Evolutionary conservation across 2,113 vertebrate species (phyloP), one percentile per base, ranked within the genome.

Genomic region (Lampris megalopsis): DNA sequence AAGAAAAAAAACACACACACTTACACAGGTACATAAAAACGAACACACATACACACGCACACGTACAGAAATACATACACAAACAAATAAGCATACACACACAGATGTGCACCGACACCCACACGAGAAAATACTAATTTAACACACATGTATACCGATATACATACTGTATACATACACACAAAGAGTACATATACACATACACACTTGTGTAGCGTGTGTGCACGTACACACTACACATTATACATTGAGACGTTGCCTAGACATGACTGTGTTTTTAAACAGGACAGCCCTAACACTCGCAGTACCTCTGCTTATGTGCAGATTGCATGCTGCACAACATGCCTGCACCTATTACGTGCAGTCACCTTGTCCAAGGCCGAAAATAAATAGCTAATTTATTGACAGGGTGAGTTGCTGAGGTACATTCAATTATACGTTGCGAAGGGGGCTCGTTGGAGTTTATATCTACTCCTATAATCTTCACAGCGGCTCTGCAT

Each of bases 361-460:
- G 2, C 81, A 71, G 60, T 80, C 82, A 85, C 84, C 79, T 87
- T 85, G 81, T 84, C 70, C 81, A 87, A 89, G 81, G 82, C 87
- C 80, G 79, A 38, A 82, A 84, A 85, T 83, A 87, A 86, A 86
- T 40, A 74, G 59, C 71, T 86, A 37, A 88, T 89, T 82, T 86
- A 88, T 81, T 71, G 82, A 83, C 80, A 72, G 64, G 70, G 63
- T 13, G 47, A 45, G 9, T 63, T 81, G 38, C 58, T 75, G 41
- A 13, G 71, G 53, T 65, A 63, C 67, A 76, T 82, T 90, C 81
- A 78, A 80, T 88, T 88, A 85, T 72, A 64, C 63, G 58, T 82
- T 48, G 41, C 3, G 9, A 66, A n/a, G n/a, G 71, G 57, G 63
- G 75, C 73, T 75, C 52, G 68, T 43, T 49, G 54, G 71, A 77